phyloP scores from a whole-genome alignment of 2,888 invertebrate genomes.

The Zygogramma bicolorata region DNA sequence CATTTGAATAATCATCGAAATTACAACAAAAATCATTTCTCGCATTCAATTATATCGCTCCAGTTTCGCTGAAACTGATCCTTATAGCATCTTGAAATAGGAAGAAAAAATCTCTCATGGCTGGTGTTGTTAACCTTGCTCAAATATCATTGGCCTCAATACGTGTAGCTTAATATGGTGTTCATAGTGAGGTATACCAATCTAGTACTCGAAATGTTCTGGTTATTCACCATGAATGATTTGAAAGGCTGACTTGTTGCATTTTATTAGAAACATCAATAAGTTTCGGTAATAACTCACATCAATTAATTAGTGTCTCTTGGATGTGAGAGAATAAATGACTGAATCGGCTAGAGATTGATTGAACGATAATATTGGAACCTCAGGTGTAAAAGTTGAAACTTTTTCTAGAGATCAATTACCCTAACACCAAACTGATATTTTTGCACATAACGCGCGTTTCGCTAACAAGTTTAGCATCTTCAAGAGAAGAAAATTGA shows the following conservation, averaged over 20 bases:
- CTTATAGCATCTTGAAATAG: conserved; percentile 41
- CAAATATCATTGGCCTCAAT: conserved; percentile 63
- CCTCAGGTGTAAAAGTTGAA: no score
- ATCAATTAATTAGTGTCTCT: background rate
- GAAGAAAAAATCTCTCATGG: conserved; percentile 52
- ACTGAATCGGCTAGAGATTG: no score
- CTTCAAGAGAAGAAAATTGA: no score
- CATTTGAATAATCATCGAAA: no score
- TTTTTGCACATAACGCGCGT: no score
- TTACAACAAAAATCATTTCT: background rate
- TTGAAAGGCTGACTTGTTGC: conserved; percentile 9
- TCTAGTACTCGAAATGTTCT: conserved; percentile 29
- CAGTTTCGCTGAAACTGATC: conserved; percentile 17
- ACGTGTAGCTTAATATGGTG: conserved; percentile 57
- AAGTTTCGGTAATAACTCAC: background rate
- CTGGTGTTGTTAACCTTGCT: conserved; percentile 57
- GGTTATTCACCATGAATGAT: conserved; percentile 13
- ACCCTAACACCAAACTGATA: no score
- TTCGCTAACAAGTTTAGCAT: no score
- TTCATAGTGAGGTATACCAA: conserved; percentile 39
- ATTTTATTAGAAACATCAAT: background rate
- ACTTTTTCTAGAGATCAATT: no score
- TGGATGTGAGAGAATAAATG: background rate
- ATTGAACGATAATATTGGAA: no score
- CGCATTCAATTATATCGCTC: background rate